A percentile compares a stretch with the other conserved stretches of the same genome.
phyloP scores from a whole-genome alignment of 92 coral and sea anemone species.

The Palythoa grandis region DNA sequence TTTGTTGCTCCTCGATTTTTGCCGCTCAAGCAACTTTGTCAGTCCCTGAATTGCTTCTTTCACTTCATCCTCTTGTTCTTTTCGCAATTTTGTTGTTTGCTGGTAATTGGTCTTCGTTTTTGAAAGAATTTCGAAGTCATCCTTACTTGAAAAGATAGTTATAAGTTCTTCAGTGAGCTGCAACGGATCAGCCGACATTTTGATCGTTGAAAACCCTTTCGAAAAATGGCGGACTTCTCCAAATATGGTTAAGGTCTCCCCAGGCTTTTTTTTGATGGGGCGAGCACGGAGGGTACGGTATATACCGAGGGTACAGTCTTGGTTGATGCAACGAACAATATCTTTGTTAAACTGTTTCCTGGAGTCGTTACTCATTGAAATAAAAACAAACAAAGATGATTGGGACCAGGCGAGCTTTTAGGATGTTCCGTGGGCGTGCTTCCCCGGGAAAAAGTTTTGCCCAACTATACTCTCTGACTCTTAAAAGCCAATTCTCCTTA shows the following conservation, averaged over 20 bases:
- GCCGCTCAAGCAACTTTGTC: slow-evolving; percentile 41
- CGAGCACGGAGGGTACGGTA: too few relatives aligned
- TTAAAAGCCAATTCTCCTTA: too few relatives aligned
- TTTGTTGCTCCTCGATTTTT: slow-evolving; percentile 31
- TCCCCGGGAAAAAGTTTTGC: too few relatives aligned
- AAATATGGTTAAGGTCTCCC: slow-evolving; percentile 22
- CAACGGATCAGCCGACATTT: slow-evolving; percentile 58
- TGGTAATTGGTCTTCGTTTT: slow-evolving; percentile 42
- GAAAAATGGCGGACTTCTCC: slow-evolving; percentile 64
- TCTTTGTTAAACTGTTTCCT: too few relatives aligned
- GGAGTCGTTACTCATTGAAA: too few relatives aligned
- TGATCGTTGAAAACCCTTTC: slow-evolving; percentile 4
- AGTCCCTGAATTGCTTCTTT: slow-evolving; percentile 56
- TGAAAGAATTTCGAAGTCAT: slow-evolving; percentile 75
- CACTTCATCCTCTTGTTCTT: slow-evolving; percentile 53
- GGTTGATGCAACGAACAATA: too few relatives aligned
- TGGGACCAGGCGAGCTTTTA: too few relatives aligned
- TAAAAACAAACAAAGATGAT: too few relatives aligned
- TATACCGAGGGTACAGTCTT: too few relatives aligned
- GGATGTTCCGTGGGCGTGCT: too few relatives aligned
- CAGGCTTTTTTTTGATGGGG: not conserved
- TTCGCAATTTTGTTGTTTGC: slow-evolving; percentile 27
- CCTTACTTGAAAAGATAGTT: slow-evolving; percentile 82
- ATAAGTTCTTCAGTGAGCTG: slow-evolving; percentile 66
- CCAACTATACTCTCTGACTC: too few relatives aligned